phyloP scores from a whole-genome alignment of 2,113 vertebrate genomes.

The Oreochromis aureus region DNA sequence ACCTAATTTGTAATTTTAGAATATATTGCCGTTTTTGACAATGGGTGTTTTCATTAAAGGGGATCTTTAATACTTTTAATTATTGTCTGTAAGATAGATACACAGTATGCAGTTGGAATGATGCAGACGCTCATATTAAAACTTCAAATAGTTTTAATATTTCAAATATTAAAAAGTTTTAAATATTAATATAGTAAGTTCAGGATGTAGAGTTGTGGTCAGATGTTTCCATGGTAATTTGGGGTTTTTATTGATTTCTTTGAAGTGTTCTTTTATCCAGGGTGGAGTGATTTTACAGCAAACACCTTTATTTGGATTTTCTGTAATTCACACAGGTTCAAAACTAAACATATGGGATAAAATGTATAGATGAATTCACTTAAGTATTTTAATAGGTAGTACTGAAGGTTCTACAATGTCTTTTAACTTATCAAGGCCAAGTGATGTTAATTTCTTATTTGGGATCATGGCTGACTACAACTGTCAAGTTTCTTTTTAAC shows the following conservation, averaged over 20 bases:
- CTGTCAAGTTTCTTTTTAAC: background rate
- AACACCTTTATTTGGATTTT: background rate
- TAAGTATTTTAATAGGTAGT: background rate
- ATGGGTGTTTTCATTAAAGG: background rate
- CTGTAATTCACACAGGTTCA: background rate
- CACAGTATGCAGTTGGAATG: background rate
- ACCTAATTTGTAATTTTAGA: background rate
- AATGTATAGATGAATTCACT: too few species aligned
- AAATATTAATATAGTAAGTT: background rate
- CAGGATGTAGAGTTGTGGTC: background rate
- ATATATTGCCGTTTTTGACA: background rate
- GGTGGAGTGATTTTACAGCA: background rate
- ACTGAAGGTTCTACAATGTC: background rate
- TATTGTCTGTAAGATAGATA: background rate
- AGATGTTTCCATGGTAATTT: background rate
- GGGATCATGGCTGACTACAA: background rate
- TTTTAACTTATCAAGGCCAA: background rate
- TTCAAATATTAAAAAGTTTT: background rate
- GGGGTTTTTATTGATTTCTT: background rate
- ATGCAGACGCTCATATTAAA: background rate
- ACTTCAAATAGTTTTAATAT: background rate
- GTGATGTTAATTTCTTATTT: background rate
- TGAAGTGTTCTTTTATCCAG: background rate
- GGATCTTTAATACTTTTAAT: background rate
- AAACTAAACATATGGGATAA: background rate